Evolutionary conservation across 2,797 vertebrate genomes (phyloP).

Genomic region (Sebastes elongatus): DNA sequence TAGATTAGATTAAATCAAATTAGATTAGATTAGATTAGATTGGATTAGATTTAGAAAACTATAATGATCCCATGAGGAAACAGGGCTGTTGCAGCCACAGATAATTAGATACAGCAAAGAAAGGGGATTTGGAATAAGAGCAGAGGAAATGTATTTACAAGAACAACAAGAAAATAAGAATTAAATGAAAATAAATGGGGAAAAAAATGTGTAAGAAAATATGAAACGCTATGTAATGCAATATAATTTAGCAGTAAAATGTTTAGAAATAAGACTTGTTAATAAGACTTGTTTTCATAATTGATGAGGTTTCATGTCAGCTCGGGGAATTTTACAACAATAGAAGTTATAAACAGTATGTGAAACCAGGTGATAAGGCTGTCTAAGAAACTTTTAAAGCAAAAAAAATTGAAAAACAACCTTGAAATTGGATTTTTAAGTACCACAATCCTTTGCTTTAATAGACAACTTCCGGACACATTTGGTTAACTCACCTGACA

Average conservation of each 20-base stretch:
- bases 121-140: slow-evolving; percentile 18
- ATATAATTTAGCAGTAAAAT: neutral
- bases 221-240: neutral
- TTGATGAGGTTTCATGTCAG: neutral
- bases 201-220: neutral
- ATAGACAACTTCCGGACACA: slow-evolving; percentile 1
- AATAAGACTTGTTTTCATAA: neutral
- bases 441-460: slow-evolving; percentile 1
- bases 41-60: slow-evolving; percentile 24
- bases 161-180: neutral
- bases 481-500: slow-evolving; percentile 39
- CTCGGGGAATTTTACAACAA: neutral
- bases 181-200: neutral
- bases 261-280: neutral
- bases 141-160: slow-evolving; percentile 31
- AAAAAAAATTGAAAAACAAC: neutral
- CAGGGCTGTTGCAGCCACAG: neutral
- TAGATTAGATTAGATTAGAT: slow-evolving; percentile 26
- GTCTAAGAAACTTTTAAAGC: neutral
- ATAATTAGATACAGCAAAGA: slow-evolving; percentile 32
- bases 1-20: slow-evolving; percentile 1
- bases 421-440: neutral
- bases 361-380: neutral
- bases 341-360: neutral
- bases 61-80: slow-evolving; percentile 34